A percentile compares a stretch with the other conserved stretches of the same genome.
Conservation (phyloP, 64 coral and sea anemone genomes). For the Pocillopora damicornis region DNA sequence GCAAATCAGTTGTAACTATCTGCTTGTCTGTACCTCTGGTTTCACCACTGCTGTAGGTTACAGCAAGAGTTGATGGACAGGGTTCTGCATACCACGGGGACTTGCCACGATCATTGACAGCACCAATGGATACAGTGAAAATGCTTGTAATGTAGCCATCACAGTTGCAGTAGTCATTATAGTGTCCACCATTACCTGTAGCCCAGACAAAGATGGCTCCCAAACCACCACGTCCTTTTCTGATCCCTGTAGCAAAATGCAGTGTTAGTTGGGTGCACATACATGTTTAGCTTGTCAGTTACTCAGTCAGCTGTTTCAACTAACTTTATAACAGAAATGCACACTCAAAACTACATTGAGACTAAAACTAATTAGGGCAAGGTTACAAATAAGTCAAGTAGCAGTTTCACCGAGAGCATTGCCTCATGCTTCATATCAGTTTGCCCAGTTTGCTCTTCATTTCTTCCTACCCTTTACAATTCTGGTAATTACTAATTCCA, state of each 20-base stretch:
- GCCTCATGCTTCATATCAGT: too few relatives aligned
- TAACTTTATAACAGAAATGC: too few relatives aligned
- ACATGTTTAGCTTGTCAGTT: background rate
- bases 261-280: background rate
- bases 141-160: conserved; percentile 99
- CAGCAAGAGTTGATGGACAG: conserved; percentile 92
- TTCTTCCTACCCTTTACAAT: too few relatives aligned
- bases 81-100: conserved; percentile 98
- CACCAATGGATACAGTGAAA: conserved; percentile 94
- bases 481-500: too few relatives aligned
- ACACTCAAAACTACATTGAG: too few relatives aligned
- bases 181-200: conserved; percentile 92
- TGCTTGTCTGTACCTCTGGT: conserved; percentile 65
- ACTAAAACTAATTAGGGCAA: too few relatives aligned
- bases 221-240: conserved; percentile 80
- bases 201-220: conserved; percentile 99
- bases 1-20: conserved; percentile 91
- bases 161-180: conserved; percentile 93
- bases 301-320: background rate
- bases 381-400: too few relatives aligned
- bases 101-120: conserved; percentile 90
- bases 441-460: too few relatives aligned
- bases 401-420: too few relatives aligned
- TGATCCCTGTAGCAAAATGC: conserved; percentile 52
- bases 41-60: conserved; percentile 93